Base-by-base conservation (phyloP, 37 sponge, comb jelly and placozoan species). In the Beroe ovata region DNA sequence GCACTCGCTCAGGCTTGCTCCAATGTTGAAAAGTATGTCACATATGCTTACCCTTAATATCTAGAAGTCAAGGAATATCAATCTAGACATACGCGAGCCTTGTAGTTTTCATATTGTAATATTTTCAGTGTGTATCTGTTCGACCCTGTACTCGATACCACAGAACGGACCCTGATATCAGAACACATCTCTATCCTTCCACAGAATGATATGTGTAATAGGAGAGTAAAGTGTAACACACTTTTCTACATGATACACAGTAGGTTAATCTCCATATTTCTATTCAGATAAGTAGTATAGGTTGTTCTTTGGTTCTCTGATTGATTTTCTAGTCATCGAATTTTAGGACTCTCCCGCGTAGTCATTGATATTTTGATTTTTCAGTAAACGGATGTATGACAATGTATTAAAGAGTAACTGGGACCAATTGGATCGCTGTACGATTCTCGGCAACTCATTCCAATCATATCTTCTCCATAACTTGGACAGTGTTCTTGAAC, bases 191-290 rank as follows among this genome's bases (percentile, higher is more conserved):
- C 21, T n/a, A 3, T 42, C 6, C 21, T 42, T 21, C 47, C 84
- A n/a, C 54, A 77, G 14, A 77, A 77, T 25, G 84, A 77, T 29
- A 8, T 39, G 54, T 77, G 84, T 77, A 2, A 35, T 0, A 77
- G 54, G 41, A n/a, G 54, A 8, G 84, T 42, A 8, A 35, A 21
- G 23, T 39, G 42, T 42, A 39, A 39, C 25, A 77, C 84, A 3
- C 84, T 77, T 29, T 77, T 77, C 33, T 77, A 77, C 28, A 77
- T 77, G 84, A 77, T 77, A 42, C 84, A 77, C 84, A 42, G 84
- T 42, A 77, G 84, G 84, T 77, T 28, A n/a, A n/a, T n/a, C n/a
- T n/a, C n/a, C n/a, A n/a, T n/a, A n/a, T n/a, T n/a, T n/a, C n/a
- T n/a, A n/a, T n/a, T n/a, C n/a, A n/a, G n/a, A n/a, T n/a, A n/a